Evolutionary conservation across 2,888 invertebrate species (phyloP).

Genomic region (Andrena hattorfiana): DNA sequence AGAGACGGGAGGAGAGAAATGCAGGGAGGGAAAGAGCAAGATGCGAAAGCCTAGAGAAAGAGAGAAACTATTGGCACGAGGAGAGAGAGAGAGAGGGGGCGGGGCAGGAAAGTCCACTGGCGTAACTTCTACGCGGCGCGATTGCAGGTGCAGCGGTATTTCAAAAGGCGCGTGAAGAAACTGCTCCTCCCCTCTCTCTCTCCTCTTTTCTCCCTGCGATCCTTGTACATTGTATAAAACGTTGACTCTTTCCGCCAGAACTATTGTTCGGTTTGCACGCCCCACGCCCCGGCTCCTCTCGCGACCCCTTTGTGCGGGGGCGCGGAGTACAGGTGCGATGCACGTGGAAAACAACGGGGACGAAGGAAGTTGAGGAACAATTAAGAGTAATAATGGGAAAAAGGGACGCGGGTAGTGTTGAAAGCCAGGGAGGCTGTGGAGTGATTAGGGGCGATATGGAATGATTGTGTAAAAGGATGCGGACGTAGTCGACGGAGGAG

Average conservation of each 20-base stretch:
- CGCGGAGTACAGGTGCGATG: neutral
- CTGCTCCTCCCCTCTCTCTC: constrained; percentile 6
- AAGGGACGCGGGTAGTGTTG: neutral
- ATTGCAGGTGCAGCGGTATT: constrained; percentile 54
- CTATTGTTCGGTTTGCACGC: constrained; percentile 42
- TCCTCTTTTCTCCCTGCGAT: neutral
- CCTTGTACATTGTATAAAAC: constrained; percentile 24
- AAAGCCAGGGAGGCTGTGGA: neutral
- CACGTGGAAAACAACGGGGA: constrained; percentile 3
- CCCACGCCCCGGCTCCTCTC: constrained; percentile 13
- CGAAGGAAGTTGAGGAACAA: constrained; percentile 6
- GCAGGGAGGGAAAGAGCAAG: constrained; percentile 19
- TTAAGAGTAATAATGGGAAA: constrained; percentile 2
- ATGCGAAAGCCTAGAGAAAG: neutral
- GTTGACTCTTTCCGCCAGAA: constrained; percentile 42
- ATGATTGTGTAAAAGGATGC: too few relatives aligned
- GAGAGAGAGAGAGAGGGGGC: constrained; percentile 4
- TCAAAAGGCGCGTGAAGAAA: constrained; percentile 59
- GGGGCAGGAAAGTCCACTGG: constrained; percentile 47
- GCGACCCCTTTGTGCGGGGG: constrained; percentile 26
- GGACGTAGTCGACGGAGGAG: too few relatives aligned
- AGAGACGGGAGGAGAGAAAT: constrained; percentile 25
- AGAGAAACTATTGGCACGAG: neutral
- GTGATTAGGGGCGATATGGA: neutral
- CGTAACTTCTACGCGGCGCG: constrained; percentile 58